Evolutionary conservation across 2,888 invertebrate species (phyloP).

Genomic region (Drosophila hamatofila): DNA sequence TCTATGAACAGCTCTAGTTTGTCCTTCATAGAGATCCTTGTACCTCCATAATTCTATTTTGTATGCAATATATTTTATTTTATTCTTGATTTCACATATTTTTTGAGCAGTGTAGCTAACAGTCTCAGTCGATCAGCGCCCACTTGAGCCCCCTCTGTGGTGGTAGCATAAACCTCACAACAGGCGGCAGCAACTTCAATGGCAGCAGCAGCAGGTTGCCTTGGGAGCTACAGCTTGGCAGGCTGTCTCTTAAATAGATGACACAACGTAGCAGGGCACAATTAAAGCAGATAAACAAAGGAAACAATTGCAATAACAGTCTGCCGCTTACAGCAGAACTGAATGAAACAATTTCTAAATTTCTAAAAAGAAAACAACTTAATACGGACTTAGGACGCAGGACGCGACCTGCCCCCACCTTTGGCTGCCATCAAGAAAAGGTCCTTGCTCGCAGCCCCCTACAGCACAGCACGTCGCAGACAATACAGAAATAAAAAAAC

Average conservation of each 20-base stretch:
- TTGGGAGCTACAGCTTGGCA: constrained; percentile 13
- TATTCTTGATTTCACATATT: background rate
- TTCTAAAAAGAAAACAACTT: constrained; percentile 72
- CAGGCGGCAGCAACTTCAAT: constrained; percentile 7
- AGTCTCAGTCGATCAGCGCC: background rate
- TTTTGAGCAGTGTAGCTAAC: constrained; percentile 17
- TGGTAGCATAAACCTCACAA: background rate
- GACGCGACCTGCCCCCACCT: background rate
- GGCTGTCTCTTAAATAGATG: constrained; percentile 35
- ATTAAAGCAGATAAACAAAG: constrained; percentile 78
- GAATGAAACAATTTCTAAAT: constrained; percentile 64
- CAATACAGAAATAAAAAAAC: constrained; percentile 19
- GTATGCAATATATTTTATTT: background rate
- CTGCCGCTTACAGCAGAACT: constrained; percentile 48
- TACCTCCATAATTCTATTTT: background rate
- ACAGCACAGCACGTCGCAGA: constrained; percentile 14
- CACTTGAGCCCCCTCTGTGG: background rate
- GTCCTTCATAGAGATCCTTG: background rate
- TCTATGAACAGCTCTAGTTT: background rate
- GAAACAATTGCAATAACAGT: constrained; percentile 73
- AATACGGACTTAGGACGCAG: constrained; percentile 57
- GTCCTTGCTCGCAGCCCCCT: constrained; percentile 14
- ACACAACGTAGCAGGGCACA: constrained; percentile 38
- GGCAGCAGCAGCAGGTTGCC: constrained; percentile 24
- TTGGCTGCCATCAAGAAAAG: constrained; percentile 32